These are phyloP conservation scores for Drosophila villosipedis DNA, from an alignment of 2,888 invertebrate species.

Conservation along the genomic window DNA sequence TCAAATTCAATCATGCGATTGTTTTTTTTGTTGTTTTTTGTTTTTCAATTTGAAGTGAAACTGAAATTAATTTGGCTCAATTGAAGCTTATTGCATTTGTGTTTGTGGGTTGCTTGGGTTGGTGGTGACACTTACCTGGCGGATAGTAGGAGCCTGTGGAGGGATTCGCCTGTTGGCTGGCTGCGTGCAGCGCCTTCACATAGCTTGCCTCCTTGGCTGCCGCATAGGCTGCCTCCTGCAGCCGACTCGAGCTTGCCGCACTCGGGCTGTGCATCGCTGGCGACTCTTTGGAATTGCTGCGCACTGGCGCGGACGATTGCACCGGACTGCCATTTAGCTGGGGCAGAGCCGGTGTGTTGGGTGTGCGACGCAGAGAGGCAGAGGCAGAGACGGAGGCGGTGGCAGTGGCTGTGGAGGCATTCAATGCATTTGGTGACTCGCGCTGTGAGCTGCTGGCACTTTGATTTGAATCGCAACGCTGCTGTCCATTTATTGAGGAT, in stretches of 20 bases:
- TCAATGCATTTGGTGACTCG: slow-evolving; percentile 77
- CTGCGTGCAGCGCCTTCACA: slow-evolving; percentile 84
- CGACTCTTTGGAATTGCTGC: slow-evolving; percentile 84
- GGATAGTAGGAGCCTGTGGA: slow-evolving; percentile 86
- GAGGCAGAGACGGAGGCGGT: slow-evolving; percentile 35
- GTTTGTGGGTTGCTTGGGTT: neutral
- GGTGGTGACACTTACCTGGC: slow-evolving; percentile 49
- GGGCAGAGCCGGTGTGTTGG: slow-evolving; percentile 27
- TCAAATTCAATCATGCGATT: neutral
- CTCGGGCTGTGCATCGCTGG: slow-evolving; percentile 73
- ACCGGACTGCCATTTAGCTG: slow-evolving; percentile 74
- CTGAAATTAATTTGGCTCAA: neutral
- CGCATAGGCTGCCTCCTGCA: slow-evolving; percentile 70
- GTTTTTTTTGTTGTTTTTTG: neutral
- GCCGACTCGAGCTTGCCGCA: slow-evolving; percentile 74
- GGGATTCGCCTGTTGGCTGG: slow-evolving; percentile 69
- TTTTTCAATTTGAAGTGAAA: neutral
- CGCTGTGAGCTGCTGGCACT: slow-evolving; percentile 87
- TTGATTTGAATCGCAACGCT: slow-evolving; percentile 91
- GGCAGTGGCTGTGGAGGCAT: slow-evolving; percentile 61
- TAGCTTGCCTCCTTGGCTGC: slow-evolving; percentile 84
- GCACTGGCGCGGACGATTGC: slow-evolving; percentile 59
- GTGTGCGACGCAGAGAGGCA: slow-evolving; percentile 40
- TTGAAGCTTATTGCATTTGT: neutral
- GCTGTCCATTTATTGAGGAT: slow-evolving; percentile 72